Conservation (phyloP, 2,113 vertebrate genomes). For the Charadrius vociferus region DNA sequence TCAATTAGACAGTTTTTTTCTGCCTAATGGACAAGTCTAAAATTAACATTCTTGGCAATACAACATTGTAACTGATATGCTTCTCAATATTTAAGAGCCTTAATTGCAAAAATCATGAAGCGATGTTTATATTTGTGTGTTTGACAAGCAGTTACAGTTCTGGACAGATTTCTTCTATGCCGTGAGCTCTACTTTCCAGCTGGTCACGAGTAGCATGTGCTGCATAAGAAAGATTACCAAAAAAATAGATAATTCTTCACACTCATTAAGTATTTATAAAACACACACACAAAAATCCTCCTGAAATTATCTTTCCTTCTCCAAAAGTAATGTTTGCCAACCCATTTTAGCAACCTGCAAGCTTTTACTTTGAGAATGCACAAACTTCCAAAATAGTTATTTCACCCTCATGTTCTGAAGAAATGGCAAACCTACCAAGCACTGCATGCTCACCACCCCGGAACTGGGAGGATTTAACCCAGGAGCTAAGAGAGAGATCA, state of each 20-base stretch:
- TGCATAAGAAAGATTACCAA: slow-evolving; percentile 54
- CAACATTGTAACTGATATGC: slow-evolving; percentile 67
- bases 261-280: not conserved
- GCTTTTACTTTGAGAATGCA: not conserved
- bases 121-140: slow-evolving; percentile 63
- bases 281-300: not conserved
- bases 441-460: not conserved
- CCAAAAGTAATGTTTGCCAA: not conserved
- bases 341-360: not conserved
- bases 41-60: slow-evolving; percentile 78
- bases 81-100: slow-evolving; percentile 70
- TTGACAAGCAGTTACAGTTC: slow-evolving; percentile 69
- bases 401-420: not conserved
- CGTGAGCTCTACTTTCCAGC: slow-evolving; percentile 70
- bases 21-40: slow-evolving; percentile 66
- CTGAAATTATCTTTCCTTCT: not conserved
- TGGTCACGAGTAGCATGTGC: slow-evolving; percentile 70
- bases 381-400: not conserved
- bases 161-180: slow-evolving; percentile 75
- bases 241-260: not conserved
- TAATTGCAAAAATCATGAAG: slow-evolving; percentile 71
- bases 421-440: not conserved
- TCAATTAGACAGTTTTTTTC: slow-evolving; percentile 65
- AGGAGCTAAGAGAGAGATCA: not conserved
- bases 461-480: not conserved